Conservation (phyloP, 2,797 vertebrate species). For the Loris lydekkerianus region DNA sequence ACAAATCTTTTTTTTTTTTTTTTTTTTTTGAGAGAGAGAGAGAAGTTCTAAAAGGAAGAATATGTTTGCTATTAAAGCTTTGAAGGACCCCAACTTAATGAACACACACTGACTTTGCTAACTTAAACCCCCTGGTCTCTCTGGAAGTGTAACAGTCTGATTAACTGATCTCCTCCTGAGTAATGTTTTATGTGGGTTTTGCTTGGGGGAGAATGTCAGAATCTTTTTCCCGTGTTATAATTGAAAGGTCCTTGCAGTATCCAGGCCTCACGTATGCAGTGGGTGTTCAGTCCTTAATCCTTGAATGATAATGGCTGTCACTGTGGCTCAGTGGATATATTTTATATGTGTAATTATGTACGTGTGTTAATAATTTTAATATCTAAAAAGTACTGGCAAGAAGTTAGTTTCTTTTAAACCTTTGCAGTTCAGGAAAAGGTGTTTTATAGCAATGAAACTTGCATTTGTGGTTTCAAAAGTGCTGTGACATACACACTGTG, state of each 20-base stretch:
- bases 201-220: neutral
- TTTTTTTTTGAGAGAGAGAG: too few relatives aligned
- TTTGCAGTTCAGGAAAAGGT: neutral
- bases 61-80: neutral
- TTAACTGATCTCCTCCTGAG: neutral
- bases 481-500: neutral
- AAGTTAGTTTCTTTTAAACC: neutral
- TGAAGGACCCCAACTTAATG: neutral
- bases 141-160: neutral
- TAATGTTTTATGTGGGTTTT: neutral
- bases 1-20: neutral
- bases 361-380: neutral
- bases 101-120: too few relatives aligned
- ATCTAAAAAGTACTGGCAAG: neutral
- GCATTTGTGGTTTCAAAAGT: neutral
- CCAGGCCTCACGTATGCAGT: neutral
- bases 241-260: too few relatives aligned
- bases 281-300: neutral
- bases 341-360: neutral
- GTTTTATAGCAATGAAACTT: neutral
- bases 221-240: neutral
- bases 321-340: neutral
- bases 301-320: neutral
- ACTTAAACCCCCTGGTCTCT: neutral
- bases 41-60: neutral